These are phyloP conservation scores for Aspidapion aeneum DNA, from an alignment of 2,888 invertebrate species.

Conservation along the genomic window DNA sequence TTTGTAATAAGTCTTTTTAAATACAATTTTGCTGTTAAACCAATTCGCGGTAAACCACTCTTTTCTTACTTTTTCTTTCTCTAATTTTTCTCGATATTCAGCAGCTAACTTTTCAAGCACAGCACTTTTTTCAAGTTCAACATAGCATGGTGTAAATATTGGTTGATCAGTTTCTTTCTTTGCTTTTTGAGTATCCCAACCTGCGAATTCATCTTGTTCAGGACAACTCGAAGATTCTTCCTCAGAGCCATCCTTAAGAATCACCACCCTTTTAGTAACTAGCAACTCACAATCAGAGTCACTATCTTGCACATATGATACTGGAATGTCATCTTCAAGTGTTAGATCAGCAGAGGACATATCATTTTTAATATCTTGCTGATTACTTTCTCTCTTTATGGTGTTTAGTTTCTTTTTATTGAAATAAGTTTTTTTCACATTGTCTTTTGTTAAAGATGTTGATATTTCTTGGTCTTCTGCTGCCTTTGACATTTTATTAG, in stretches of 20 bases:
- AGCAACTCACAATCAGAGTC: not conserved
- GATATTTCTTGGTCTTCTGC: too few species aligned
- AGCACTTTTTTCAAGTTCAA: not conserved
- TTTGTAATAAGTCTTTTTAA: not conserved
- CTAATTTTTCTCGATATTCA: not conserved
- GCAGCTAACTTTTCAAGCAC: not conserved
- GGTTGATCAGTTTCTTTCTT: not conserved
- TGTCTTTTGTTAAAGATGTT: too few species aligned
- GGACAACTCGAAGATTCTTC: too few species aligned
- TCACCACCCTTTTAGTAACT: not conserved
- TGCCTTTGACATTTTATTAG: too few species aligned
- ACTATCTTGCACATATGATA: not conserved
- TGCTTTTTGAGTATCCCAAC: not conserved
- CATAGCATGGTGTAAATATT: not conserved
- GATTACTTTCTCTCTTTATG: too few species aligned
- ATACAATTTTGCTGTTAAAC: not conserved
- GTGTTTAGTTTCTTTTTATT: too few species aligned
- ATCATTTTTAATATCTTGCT: not conserved
- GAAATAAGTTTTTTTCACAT: not conserved
- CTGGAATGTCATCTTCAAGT: not conserved
- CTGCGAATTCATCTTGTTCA: too few species aligned
- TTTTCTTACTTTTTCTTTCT: not conserved
- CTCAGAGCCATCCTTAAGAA: not conserved
- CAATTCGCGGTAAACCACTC: not conserved
- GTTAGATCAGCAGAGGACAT: too few species aligned